Evolutionary conservation across 2,113 vertebrate genomes (phyloP), one percentile per base, ranked within the genome.

Genomic region (Tauraco erythrolophus): DNA sequence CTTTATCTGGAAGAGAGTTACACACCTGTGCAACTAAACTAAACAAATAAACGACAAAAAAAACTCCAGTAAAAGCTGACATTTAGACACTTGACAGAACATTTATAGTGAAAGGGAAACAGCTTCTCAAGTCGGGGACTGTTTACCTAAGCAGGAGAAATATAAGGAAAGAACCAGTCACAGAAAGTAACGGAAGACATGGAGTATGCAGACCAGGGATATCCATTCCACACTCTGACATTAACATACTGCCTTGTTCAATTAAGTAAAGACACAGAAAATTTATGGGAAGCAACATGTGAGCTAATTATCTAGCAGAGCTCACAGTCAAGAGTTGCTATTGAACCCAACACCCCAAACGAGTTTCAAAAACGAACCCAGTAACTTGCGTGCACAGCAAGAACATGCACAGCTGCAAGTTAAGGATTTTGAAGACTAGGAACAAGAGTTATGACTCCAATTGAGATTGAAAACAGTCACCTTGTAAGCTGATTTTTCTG

Each of bases 341-440:
- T 0, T 41, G 62, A 93, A 48, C 11, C 14, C 35, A 88, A 28
- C 5, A 71, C 2, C 18, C 39, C 50, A n/a, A 25, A 7, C 14
- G 31, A 64, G n/a, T 53, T 33, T 41, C 9, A 64, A 30, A 79
- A 90, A 45, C 3, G 8, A 54, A 21, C 15, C 50, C 25, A 50
- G 6, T 25, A 43, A 23, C 56, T 41, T 65, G 19, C 7, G 48
- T 1, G 10, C 33, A 41, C 45, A 6, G 2, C 61, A 83, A n/a
- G 22, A 72, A 50, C 41, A 18, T 0, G 2, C 9, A 30, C 39
- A 60, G 50, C 80, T 64, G 13, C 35, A 30, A 0, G 27, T 14
- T 46, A 43, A 86, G 45, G 35, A 46, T 19, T 64, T 72, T 45
- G n/a, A 78, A 39, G 22, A 18, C n/a, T 39, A 83, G 74, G 28